These are phyloP conservation scores for Pristionchus fissidentatus DNA, from an alignment of 2,888 invertebrate species.

Conservation along the genomic window DNA sequence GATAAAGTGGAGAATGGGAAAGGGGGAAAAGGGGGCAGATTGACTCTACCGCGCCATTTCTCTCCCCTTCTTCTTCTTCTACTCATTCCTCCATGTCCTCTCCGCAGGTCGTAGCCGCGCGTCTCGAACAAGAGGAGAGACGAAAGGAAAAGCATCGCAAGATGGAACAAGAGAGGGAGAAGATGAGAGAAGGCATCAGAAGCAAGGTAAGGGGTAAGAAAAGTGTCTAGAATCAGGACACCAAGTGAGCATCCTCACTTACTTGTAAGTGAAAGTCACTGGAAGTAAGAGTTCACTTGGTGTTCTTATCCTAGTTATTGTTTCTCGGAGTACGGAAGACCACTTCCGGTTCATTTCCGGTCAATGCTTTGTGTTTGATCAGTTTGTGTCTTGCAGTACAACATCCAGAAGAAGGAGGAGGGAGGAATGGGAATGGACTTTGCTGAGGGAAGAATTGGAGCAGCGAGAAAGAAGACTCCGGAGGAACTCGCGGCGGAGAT, in stretches of 20 bases:
- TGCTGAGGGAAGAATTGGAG: conserved; percentile 69
- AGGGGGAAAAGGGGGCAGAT: conserved; percentile 11
- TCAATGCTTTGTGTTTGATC: background rate
- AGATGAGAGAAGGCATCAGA: conserved; percentile 98
- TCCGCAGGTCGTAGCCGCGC: conserved; percentile 89
- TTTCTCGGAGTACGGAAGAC: background rate
- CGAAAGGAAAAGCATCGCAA: conserved; percentile 99
- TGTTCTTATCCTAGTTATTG: too few species aligned
- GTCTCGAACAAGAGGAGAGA: conserved; percentile 96
- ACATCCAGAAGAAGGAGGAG: conserved; percentile 97
- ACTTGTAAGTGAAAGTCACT: too few species aligned
- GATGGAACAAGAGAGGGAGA: conserved; percentile 99
- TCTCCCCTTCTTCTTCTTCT: background rate
- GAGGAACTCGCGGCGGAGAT: conserved; percentile 93
- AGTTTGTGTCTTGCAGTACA: conserved; percentile 83
- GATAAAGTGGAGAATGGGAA: conserved; percentile 26
- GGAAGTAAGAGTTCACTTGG: too few species aligned
- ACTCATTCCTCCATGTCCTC: background rate
- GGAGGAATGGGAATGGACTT: conserved; percentile 78
- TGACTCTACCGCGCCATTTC: background rate
- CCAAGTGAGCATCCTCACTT: too few species aligned
- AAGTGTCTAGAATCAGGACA: background rate
- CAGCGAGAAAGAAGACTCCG: conserved; percentile 82
- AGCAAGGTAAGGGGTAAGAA: conserved; percentile 85
- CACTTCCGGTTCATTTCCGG: background rate